Evolutionary conservation across 2,888 invertebrate genomes (phyloP).

Genomic region (Bombylius major): DNA sequence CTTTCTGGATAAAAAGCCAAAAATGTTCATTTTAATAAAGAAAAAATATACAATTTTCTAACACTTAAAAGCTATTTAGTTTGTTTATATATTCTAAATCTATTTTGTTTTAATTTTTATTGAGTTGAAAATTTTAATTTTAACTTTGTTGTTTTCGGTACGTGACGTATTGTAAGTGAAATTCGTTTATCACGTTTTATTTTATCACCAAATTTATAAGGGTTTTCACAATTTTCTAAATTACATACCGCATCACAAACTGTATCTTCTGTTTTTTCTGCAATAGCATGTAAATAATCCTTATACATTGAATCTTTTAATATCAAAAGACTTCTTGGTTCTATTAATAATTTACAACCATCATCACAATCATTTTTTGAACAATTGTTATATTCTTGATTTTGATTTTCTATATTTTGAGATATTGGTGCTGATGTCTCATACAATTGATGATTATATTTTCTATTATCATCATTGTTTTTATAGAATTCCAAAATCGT

Average conservation of each 20-base stretch:
- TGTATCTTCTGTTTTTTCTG: slow-evolving; percentile 52
- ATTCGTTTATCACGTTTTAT: slow-evolving; percentile 69
- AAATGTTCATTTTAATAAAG: too few species aligned
- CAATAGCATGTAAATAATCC: slow-evolving; percentile 76
- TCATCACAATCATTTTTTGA: background rate
- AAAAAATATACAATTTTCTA: too few species aligned
- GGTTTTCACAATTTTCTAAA: slow-evolving; percentile 46
- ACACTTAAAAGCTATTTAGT: too few species aligned
- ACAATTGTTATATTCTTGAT: background rate
- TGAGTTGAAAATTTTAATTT: slow-evolving; percentile 45
- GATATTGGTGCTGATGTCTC: background rate
- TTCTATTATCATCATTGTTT: slow-evolving; percentile 28
- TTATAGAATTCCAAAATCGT: slow-evolving; percentile 76
- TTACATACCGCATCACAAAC: slow-evolving; percentile 50
- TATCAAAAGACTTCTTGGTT: slow-evolving; percentile 78
- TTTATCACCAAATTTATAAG: slow-evolving; percentile 42
- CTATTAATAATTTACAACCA: slow-evolving; percentile 61
- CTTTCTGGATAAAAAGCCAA: too few species aligned
- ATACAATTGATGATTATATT: slow-evolving; percentile 12
- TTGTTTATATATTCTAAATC: too few species aligned
- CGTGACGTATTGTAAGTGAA: slow-evolving; percentile 86
- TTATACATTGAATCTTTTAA: slow-evolving; percentile 72
- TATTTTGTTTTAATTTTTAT: background rate
- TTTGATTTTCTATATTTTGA: background rate
- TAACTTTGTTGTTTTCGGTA: slow-evolving; percentile 72